phyloP scores from a whole-genome alignment of 2,113 vertebrate genomes.

The Ophthalmolycus amberensis region DNA sequence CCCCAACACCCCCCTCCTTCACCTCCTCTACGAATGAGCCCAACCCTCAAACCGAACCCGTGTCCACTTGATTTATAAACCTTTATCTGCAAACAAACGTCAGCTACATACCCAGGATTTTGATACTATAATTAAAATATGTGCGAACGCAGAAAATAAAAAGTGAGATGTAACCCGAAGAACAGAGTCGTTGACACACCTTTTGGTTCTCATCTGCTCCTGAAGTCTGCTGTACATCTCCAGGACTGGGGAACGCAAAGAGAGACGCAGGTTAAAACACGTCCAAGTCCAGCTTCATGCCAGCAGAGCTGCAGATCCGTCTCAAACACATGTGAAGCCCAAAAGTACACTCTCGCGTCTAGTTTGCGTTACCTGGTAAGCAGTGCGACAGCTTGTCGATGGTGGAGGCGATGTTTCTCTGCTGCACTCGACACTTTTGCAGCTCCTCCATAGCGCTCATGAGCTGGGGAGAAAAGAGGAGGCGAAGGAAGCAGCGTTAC shows the following conservation, averaged over 20 bases:
- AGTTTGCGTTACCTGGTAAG: slow-evolving; percentile 86
- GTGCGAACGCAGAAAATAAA: not conserved
- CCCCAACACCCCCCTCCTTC: too few species aligned
- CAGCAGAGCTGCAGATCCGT: not conserved
- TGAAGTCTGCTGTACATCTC: slow-evolving; percentile 98
- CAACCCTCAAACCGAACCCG: not conserved
- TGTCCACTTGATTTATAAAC: not conserved
- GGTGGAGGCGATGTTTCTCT: slow-evolving; percentile 95
- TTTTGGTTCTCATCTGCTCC: slow-evolving; percentile 96
- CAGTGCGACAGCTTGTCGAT: slow-evolving; percentile 94
- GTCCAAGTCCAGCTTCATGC: too few species aligned
- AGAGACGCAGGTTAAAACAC: not conserved
- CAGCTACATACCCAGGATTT: not conserved
- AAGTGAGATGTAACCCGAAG: not conserved
- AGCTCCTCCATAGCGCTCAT: slow-evolving; percentile 92
- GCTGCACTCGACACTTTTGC: slow-evolving; percentile 92
- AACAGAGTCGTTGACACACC: slow-evolving; percentile 76
- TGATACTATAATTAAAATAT: not conserved
- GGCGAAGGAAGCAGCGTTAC: not conserved
- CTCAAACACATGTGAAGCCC: not conserved
- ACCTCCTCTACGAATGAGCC: not conserved
- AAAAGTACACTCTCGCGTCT: not conserved
- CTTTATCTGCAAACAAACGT: not conserved
- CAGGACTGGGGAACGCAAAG: slow-evolving; percentile 84
- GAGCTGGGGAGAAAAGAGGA: slow-evolving; percentile 79